phyloP scores from a whole-genome alignment of 2,113 vertebrate genomes.

The Triplophysa rosa region DNA sequence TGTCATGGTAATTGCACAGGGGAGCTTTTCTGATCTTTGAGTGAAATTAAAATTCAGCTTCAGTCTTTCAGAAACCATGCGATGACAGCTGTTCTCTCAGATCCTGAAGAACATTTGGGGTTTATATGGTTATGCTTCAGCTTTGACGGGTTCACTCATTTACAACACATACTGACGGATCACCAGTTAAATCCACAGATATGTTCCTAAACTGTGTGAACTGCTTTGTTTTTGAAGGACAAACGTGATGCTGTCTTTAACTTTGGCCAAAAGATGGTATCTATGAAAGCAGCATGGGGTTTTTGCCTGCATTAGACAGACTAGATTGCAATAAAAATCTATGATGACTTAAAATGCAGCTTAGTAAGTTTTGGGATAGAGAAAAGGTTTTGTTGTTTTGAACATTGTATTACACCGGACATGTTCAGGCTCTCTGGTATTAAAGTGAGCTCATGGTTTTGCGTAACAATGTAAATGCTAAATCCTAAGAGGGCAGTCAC shows the following conservation, averaged over 20 bases:
- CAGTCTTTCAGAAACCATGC: not conserved
- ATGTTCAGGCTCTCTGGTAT: not conserved
- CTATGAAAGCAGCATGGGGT: too few relatives aligned
- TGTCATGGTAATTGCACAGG: not conserved
- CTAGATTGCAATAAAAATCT: not conserved
- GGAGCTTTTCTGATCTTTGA: conserved; percentile 14
- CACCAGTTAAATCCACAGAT: not conserved
- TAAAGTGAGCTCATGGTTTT: conserved; percentile 12
- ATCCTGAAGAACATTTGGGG: not conserved
- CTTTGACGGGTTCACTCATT: not conserved
- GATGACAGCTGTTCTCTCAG: conserved; percentile 7
- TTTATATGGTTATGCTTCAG: not conserved
- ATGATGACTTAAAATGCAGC: not conserved
- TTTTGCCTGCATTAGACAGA: too few relatives aligned
- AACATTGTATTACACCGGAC: not conserved
- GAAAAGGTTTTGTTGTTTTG: not conserved
- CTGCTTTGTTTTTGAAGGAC: not conserved
- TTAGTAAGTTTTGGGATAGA: not conserved
- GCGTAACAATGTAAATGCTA: conserved; percentile 19
- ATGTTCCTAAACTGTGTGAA: not conserved
- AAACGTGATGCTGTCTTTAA: not conserved
- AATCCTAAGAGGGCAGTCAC: not conserved
- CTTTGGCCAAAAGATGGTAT: not conserved
- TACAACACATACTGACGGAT: not conserved
- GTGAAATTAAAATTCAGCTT: conserved; percentile 9